These are phyloP conservation scores for Phortica variegata DNA, from an alignment of 1,140 invertebrate genomes.

Conservation along the genomic window DNA sequence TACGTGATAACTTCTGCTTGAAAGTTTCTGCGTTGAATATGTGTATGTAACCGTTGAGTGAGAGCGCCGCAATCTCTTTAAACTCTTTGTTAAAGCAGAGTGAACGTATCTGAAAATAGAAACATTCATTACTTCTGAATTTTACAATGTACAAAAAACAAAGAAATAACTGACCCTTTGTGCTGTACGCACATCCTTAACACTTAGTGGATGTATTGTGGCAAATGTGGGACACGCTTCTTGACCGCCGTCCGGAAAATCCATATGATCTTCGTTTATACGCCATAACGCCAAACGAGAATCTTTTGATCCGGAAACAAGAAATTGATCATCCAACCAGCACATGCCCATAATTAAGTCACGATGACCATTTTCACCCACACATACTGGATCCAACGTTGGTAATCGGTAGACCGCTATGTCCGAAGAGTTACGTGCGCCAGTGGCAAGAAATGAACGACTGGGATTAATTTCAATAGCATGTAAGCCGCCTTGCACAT, in stretches of 20 bases:
- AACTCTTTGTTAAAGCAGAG: slow-evolving; percentile 83
- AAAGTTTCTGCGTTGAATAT: slow-evolving; percentile 87
- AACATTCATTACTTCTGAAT: no score
- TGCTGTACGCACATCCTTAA: slow-evolving; percentile 72
- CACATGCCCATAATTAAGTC: slow-evolving; percentile 96
- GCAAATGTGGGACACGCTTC: slow-evolving; percentile 62
- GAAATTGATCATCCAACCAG: slow-evolving; percentile 94
- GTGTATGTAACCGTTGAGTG: slow-evolving; percentile 90
- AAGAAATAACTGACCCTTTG: slow-evolving; percentile 60
- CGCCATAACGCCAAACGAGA: slow-evolving; percentile 81
- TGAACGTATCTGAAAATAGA: slow-evolving; percentile 70
- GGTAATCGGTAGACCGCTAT: slow-evolving; percentile 90
- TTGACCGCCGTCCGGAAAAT: slow-evolving; percentile 59
- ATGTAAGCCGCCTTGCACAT: slow-evolving; percentile 87
- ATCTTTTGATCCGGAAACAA: slow-evolving; percentile 91
- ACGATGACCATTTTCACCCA: slow-evolving; percentile 88
- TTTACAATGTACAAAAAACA: no score
- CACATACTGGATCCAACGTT: slow-evolving; percentile 89
- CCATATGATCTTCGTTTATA: slow-evolving; percentile 64
- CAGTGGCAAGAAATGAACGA: slow-evolving; percentile 84
- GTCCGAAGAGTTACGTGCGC: slow-evolving; percentile 88
- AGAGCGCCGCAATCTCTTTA: slow-evolving; percentile 87
- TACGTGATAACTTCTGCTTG: slow-evolving; percentile 81
- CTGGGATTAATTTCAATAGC: slow-evolving; percentile 94
- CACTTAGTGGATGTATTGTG: slow-evolving; percentile 68